Base-by-base conservation (phyloP, 2,113 vertebrate species). In the Geothlypis trichas region DNA sequence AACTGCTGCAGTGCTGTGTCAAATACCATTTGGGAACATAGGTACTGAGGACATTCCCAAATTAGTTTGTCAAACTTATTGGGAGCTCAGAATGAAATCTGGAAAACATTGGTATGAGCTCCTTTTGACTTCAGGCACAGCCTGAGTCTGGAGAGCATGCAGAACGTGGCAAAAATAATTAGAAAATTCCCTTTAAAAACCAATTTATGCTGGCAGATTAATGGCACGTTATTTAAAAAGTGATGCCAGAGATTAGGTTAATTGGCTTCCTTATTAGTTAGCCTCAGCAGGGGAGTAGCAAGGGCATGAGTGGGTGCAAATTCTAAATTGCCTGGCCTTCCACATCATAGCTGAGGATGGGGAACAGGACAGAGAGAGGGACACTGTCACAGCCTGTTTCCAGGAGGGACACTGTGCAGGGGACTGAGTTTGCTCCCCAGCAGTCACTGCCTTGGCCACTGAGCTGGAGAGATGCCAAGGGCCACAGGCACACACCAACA, bases 251-350 rank as follows among this genome's bases (percentile, higher is more conserved):
- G 68, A 84, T 95, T 67, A 94, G 57, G 68, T 80, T 84, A 93
- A 94, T 86, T 89, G 52, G 65, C 61, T 90, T 83, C 63, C 85
- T 71, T 88, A 92, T 81, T 84, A 94, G 65, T 84, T 44, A 81
- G 68, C 28, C 79, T 80, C 79, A 84, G 88, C 83, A 78, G 90
- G 83, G n/a, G 61, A 44, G 39, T 11, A 87, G 72, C 23, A 74
- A 81, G 63, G 82, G 41, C 41, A 30, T 26, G 20, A 68, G 55
- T 0, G 20, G n/a, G 33, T 73, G 46, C 10, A 47, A 73, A 85
- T 46, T 11, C 55, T 51, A 51, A 76, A 79, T 52, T 58, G 59
- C 23, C 75, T 66, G 65, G 23, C 22, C 28, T 52, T 73, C 49
- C 65, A 63, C 42, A 51, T 42, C 27, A 12, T 0, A 73, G 71